Evolutionary conservation across 2,888 invertebrate species (phyloP), one percentile per base, ranked within the genome.

Genomic region (Salpingus planirostris): DNA sequence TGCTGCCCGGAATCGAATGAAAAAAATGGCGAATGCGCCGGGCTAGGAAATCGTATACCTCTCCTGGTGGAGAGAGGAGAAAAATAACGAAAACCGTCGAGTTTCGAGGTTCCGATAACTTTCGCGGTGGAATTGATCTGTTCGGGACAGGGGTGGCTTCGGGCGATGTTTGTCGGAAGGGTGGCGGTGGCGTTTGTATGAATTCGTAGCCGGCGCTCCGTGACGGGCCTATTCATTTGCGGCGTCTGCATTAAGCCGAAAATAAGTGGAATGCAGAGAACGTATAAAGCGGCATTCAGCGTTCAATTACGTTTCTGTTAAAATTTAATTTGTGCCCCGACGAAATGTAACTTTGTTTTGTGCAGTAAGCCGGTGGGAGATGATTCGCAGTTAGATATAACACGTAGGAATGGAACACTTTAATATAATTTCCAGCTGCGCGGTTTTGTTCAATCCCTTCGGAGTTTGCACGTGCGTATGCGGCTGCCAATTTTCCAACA

Each of bases 271-370:
- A 59, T 53, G 55, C 56, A 52, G 53, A 48, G 49, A 57, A 53
- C 52, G 55, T 59, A 58, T 59, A 57, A 55, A 58, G 57, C 59
- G 55, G 54, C 51, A 55, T 60, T 58, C 59, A 52, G 57, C 58
- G 59, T 63, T 62, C 62, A 62, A 62, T 63, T 63, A 61, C 62
- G 59, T 50, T n/a, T 55, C 58, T 50, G 60, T 59, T 62, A 62
- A 60, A 62, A 62, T 62, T 62, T 60, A 62, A 62, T 62, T 62
- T 62, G 49, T 47, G 57, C 56, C 58, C 56, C 58, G 60, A 58
- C 59, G 60, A 62, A 60, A 59, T 57, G 62, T 62, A 60, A 60
- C 62, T 62, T 60, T 62, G 62, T 62, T 62, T 60, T 57, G 57
- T 54, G 51, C 54, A 51, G 53, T 52, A 42, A 42, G 38, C 45